Evolutionary conservation across 2,797 vertebrate genomes (phyloP).

Genomic region (Poeciliopsis turneri): DNA sequence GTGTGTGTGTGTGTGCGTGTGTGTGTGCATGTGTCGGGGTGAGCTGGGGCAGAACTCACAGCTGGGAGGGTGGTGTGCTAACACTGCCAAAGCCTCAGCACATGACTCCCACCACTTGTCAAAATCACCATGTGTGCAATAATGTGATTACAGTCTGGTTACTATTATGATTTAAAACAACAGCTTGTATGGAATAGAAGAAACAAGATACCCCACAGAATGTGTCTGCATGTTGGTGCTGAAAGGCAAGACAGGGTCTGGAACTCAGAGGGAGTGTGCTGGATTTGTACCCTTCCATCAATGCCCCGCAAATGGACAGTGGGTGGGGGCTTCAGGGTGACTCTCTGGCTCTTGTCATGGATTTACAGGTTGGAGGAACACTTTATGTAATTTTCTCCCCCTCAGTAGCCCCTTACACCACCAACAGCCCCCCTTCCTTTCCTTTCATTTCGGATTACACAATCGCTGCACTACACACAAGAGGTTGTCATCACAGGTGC

Average conservation of each 20-base stretch:
- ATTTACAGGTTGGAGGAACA: conserved; percentile 71
- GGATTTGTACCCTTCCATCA: conserved; percentile 54
- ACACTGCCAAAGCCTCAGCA: conserved; percentile 95
- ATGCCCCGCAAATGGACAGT: conserved; percentile 63
- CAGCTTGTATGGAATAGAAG: conserved; percentile 89
- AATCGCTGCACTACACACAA: conserved; percentile 77
- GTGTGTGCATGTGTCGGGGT: conserved; percentile 9
- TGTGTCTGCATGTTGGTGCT: conserved; percentile 61
- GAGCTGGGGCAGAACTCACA: conserved; percentile 82
- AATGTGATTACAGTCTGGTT: conserved; percentile 98
- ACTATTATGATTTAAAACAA: conserved; percentile 99
- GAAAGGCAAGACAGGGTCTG: conserved; percentile 35
- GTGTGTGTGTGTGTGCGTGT: conserved; percentile 42
- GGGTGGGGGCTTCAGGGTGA: conserved; percentile 59
- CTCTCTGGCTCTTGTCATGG: conserved; percentile 72
- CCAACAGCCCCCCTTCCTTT: conserved; percentile 44
- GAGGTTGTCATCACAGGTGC: conserved; percentile 85
- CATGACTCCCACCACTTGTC: conserved; percentile 92
- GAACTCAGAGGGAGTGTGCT: conserved; percentile 62
- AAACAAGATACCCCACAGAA: conserved; percentile 81
- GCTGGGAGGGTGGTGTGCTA: conserved; percentile 90
- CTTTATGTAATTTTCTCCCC: conserved; percentile 69
- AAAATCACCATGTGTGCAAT: conserved; percentile 96
- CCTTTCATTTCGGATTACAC: conserved; percentile 78
- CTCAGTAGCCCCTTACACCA: conserved; percentile 65